Conservation (phyloP, 2,113 vertebrate species). For the Melanerpes formicivorus region DNA sequence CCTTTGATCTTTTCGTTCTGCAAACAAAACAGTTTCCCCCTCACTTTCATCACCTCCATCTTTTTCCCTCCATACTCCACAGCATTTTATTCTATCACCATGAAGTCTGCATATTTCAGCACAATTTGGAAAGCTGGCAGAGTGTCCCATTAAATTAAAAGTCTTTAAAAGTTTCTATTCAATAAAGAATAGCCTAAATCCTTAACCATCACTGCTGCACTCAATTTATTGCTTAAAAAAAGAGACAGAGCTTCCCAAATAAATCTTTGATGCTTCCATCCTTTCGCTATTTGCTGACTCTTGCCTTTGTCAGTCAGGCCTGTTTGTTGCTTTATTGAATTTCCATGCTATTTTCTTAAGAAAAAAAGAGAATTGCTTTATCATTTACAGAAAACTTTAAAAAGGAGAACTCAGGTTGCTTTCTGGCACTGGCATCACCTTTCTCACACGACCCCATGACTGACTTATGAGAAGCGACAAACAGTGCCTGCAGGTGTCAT, state of each 20-base stretch:
- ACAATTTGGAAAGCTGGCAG: not conserved
- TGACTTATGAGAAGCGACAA: not conserved
- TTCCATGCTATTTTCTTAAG: not conserved
- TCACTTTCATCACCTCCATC: not conserved
- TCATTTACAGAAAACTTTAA: not conserved
- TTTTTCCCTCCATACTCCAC: not conserved
- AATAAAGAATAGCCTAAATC: not conserved
- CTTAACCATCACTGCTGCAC: not conserved
- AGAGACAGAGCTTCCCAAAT: not conserved
- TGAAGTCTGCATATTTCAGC: not conserved
- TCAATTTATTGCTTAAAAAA: not conserved
- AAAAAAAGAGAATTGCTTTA: accelerated
- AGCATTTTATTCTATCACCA: not conserved
- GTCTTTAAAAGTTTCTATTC: not conserved
- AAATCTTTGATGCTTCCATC: not conserved
- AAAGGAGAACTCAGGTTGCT: not conserved
- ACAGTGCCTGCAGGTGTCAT: not conserved
- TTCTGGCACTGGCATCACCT: not conserved
- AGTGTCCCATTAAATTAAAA: no score
- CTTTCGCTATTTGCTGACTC: not conserved
- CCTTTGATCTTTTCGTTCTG: not conserved
- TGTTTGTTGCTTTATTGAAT: not conserved
- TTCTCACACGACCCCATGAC: not conserved
- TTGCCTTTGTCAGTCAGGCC: not conserved
- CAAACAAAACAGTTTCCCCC: not conserved